These are phyloP conservation scores for Rhodeus uyekii DNA, from an alignment of 2,797 vertebrate genomes.

Conservation along the genomic window DNA sequence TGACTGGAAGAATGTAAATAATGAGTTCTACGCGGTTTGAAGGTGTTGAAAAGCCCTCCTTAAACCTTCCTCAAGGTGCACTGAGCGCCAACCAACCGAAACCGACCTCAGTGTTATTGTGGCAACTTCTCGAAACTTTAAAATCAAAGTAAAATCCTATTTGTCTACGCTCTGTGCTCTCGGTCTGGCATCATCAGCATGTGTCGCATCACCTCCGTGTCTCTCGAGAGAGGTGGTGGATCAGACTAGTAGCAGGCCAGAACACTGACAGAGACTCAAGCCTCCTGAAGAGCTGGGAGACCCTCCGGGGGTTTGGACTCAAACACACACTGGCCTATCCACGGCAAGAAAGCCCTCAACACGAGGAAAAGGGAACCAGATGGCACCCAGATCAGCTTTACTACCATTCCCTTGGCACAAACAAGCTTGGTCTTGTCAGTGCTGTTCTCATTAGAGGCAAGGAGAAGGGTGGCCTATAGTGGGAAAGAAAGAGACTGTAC, in stretches of 20 bases:
- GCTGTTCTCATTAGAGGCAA: conserved; percentile 59
- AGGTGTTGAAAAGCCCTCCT: conserved; percentile 59
- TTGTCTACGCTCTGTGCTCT: not conserved
- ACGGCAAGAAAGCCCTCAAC: conserved; percentile 55
- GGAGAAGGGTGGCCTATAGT: conserved; percentile 53
- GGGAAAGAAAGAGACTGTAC: conserved; percentile 53
- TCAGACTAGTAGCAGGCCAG: conserved; percentile 54
- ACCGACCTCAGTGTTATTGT: not conserved
- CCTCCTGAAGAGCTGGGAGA: conserved; percentile 56
- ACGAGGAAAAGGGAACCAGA: conserved; percentile 65
- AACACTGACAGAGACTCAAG: conserved; percentile 53
- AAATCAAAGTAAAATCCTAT: not conserved
- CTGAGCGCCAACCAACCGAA: conserved; percentile 31
- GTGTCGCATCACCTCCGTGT: conserved; percentile 59
- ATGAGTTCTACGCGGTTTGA: conserved; percentile 36
- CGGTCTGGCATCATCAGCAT: conserved; percentile 58
- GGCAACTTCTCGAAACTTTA: not conserved
- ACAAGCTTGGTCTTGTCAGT: conserved; percentile 71
- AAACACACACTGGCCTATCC: conserved; percentile 62
- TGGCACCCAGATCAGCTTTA: conserved; percentile 64
- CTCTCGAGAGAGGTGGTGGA: conserved; percentile 53
- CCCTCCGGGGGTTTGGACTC: conserved; percentile 61
- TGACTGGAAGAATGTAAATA: conserved; percentile 62
- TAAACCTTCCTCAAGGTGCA: conserved; percentile 52
- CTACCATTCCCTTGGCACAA: conserved; percentile 67